Evolutionary conservation across 2,113 vertebrate species (phyloP).

Genomic region (Eubucco bourcierii): DNA sequence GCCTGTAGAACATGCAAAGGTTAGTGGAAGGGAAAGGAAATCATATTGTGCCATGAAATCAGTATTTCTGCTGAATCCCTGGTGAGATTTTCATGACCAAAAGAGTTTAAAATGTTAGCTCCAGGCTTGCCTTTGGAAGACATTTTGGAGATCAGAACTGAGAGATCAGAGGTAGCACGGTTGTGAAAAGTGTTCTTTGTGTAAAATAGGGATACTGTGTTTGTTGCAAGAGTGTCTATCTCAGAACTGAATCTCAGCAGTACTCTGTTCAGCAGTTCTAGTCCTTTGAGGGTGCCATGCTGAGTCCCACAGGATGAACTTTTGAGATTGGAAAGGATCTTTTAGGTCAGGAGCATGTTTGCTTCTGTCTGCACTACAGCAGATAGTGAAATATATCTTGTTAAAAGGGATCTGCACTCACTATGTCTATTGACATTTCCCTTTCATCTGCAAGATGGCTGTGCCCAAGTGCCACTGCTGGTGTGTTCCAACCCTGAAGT

Average conservation of each 20-base stretch:
- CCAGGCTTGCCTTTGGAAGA: neutral
- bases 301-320: neutral
- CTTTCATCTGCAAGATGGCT: neutral
- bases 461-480: neutral
- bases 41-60: neutral
- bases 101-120: neutral
- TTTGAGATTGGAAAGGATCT: constrained; percentile 16
- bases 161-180: neutral
- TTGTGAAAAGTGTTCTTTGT: neutral
- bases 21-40: constrained; percentile 1
- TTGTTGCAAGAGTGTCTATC: neutral
- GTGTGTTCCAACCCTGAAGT: neutral
- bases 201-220: neutral
- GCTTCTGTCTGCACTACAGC: neutral
- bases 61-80: neutral
- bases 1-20: neutral
- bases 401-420: neutral
- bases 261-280: neutral
- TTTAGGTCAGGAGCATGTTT: constrained; percentile 1
- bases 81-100: neutral
- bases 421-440: neutral
- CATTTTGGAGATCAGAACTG: neutral
- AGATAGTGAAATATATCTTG: neutral
- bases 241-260: neutral
- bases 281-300: neutral